These are phyloP conservation scores for Conistra vaccinii DNA, from an alignment of 2,888 invertebrate species.

Conservation along the genomic window DNA sequence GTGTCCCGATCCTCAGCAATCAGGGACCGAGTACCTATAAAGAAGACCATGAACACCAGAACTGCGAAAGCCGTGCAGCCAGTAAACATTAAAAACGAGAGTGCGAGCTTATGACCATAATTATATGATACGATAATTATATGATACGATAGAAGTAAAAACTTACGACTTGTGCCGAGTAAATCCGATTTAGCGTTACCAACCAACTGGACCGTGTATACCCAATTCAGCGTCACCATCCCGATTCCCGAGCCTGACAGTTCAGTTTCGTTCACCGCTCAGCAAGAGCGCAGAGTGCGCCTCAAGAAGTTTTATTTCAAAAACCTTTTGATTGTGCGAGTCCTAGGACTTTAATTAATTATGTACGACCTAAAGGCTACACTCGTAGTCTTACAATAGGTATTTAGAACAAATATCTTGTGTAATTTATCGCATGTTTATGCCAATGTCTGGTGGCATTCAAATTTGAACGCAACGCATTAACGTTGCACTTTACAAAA, in stretches of 20 bases:
- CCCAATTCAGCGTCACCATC: too few species aligned
- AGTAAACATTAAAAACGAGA: too few species aligned
- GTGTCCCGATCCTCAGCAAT: background rate
- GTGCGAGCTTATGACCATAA: too few species aligned
- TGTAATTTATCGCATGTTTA: constrained; percentile 47
- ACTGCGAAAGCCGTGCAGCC: background rate
- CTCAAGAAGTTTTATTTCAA: background rate
- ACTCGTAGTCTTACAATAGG: constrained; percentile 5
- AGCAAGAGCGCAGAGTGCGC: background rate
- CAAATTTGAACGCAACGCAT: constrained; percentile 39
- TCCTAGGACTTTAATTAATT: constrained; percentile 17
- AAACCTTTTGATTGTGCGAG: background rate
- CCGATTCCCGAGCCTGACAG: too few species aligned
- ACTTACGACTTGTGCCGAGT: background rate
- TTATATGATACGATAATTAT: too few species aligned
- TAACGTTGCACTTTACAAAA: constrained; percentile 53
- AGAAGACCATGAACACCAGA: background rate
- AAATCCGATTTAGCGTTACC: background rate
- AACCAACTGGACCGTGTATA: background rate
- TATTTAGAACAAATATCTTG: constrained; percentile 49
- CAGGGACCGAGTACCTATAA: background rate
- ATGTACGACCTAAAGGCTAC: constrained; percentile 23
- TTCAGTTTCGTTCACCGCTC: too few species aligned
- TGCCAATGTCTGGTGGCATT: constrained; percentile 47
- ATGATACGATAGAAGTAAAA: too few species aligned